Base-by-base conservation (phyloP, 1,140 invertebrate genomes). In the Zelostemma sp. region DNA sequence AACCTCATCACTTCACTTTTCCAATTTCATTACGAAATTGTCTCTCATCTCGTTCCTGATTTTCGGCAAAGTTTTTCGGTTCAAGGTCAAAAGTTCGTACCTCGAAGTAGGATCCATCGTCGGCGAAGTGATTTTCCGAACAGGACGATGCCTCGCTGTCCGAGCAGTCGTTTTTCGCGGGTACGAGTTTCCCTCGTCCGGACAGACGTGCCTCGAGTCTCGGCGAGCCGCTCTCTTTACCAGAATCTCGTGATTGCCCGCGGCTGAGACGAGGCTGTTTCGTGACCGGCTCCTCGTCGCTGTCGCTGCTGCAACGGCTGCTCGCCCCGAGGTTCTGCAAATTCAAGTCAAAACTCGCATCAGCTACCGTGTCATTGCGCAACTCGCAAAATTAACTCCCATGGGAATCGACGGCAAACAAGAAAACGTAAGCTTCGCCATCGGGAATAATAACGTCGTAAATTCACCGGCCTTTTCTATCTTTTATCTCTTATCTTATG, bases 221-320 rank as follows among this genome's bases (percentile, higher is more conserved):
- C 41, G 50, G 62, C 19, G 61, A 69, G 66, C 69, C 70, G 57
- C 47, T 61, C 61, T 73, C 74, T 64, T 77, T 76, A 69, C 65
- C 76, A 40, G 75, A 73, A 51, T 80, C 80, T 35, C 79, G 77
- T 61, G 78, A 82, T 68, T 78, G 73, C 68, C 69, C 70, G 18
- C 80, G 83, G 68, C 85, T 85, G 8, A 91, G 84, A 18, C 90
- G 82, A n/a, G 88, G 89, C 60, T 90, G 89, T 74, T 92, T 92
- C 59, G 87, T 86, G 31, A 90, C 88, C 25, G 91, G 91, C 74
- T 91, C 90, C 81, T 91, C 90, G 85, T 91, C 90, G 77, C 89
- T 90, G 67, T 68, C 64, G 68, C 72, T 75, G 62, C 74, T 78
- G 78, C 89, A 90, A 67, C 71, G 61, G 68, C 73, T 75, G 6